Base-by-base conservation (phyloP, 1,140 invertebrate genomes). In the Batillaria attramentaria region DNA sequence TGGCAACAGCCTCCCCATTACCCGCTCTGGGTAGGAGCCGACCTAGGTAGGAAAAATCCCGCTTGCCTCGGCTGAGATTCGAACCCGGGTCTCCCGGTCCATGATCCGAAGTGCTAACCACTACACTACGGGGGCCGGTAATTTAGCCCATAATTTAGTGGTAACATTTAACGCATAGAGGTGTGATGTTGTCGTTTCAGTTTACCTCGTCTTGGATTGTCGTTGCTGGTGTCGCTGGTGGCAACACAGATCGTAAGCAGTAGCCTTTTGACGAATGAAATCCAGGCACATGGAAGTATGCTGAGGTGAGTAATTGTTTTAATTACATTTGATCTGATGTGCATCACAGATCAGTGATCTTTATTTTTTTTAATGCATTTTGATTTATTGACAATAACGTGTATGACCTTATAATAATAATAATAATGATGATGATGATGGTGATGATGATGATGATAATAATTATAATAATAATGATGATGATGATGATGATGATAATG, bases 261-360 rank as follows among this genome's bases (percentile, higher is more conserved):
- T 33, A 66, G 39, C 18, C 46, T 79, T 16, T 41, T 81, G 1
- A 79, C 69, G 16, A 43, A 46, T 3, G 43, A 73, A 37, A 77
- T 78, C 35, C 62, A 76, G n/a, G n/a, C n/a, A n/a, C n/a, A n/a
- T 39, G 80, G 80, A 6, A 81, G 74, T 50, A 70, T 79, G 46
- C 43, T 81, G 41, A 76, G 77, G 80, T 81, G 18, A 60, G 62
- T 74, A 6, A 20, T 24, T 31, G 57, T 1, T 20, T 16, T n/a
- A n/a, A n/a, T n/a, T n/a, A n/a, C n/a, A n/a, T n/a, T n/a, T n/a
- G n/a, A n/a, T n/a, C n/a, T n/a, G n/a, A n/a, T n/a, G n/a, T n/a
- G n/a, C n/a, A n/a, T n/a, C n/a, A n/a, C n/a, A n/a, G n/a, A n/a
- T n/a, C n/a, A n/a, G n/a, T n/a, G n/a, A n/a, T n/a, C n/a, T n/a